Evolutionary conservation across 2,797 vertebrate genomes (phyloP), one percentile per base, ranked within the genome.

Genomic region (Poeciliopsis gracilis): DNA sequence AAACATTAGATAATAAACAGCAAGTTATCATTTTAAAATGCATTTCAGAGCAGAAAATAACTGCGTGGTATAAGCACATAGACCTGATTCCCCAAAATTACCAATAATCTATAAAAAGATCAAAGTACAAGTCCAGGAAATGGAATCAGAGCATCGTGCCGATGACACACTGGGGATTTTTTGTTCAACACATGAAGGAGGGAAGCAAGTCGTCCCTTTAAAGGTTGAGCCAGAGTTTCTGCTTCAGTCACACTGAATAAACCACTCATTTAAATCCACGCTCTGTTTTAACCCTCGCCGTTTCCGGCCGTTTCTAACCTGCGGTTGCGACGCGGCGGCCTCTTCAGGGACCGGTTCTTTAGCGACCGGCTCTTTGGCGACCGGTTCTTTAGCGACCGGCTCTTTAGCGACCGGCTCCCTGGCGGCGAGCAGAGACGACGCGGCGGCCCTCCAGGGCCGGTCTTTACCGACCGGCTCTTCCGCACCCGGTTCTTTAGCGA

Each of bases 341-440:
- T 33, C 30, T 33, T 33, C 2, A 2, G 30, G 2, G 30, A 30
- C 30, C 30, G 30, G 1, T 2, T 30, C 30, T 30, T 30, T 30
- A 2, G 30, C 30, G 30, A 30, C 30, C 30, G 69, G 88, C 43
- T 88, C 30, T 33, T 33, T 33, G 30, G 30, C 30, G 30, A 30
- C 30, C 30, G 30, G 1, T 2, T 30, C 30, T 30, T 30, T 30
- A 2, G 30, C 30, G 30, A 30, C 30, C 30, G 69, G 88, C 43
- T 88, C 84, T 76, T 82, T 80, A 70, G 89, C 38, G 12, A 82
- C 43, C n/a, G 82, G 88, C 41, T 89, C 81, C 70, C 77, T 93
- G 81, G 93, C 81, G 79, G 91, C 82, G 95, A 97, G 91, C 4
- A 97, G 91, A 0, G 96, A 97, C 18, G 93, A 93, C 66, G 95